These are phyloP conservation scores for Cladopsammia gracilis DNA, from an alignment of 64 coral and sea anemone species.

Conservation along the genomic window DNA sequence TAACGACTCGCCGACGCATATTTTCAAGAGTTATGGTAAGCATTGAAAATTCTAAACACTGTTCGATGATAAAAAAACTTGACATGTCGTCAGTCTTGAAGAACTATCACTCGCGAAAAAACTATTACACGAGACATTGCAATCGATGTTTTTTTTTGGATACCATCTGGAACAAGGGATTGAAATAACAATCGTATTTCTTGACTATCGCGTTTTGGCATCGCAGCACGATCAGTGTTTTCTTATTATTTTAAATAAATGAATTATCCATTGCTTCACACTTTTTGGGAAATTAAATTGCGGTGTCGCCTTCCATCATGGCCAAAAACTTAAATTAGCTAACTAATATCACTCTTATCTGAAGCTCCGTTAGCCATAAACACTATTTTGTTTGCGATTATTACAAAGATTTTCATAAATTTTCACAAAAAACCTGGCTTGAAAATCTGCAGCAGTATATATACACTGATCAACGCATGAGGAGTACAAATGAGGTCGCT, in stretches of 20 bases:
- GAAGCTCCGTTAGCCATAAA: no score
- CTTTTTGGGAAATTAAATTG: background rate
- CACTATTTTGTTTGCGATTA: no score
- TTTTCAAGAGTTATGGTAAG: background rate
- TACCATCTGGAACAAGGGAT: background rate
- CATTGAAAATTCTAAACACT: no score
- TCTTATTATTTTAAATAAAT: constrained; percentile 14
- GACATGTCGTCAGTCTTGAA: background rate
- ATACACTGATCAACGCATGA: no score
- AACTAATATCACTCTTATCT: background rate
- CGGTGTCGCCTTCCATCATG: background rate
- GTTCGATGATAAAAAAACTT: no score
- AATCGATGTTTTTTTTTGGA: background rate
- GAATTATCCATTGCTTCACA: constrained; percentile 7
- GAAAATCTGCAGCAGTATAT: no score
- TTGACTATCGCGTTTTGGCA: constrained; percentile 7
- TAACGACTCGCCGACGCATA: constrained; percentile 8
- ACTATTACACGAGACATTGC: background rate
- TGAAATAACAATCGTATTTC: background rate
- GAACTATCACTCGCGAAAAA: no score
- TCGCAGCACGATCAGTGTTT: background rate
- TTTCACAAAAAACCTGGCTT: no score
- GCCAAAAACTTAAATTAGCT: constrained; percentile 22
- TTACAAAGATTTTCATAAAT: no score
- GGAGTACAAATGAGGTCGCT: no score